A percentile compares a stretch with the other conserved stretches of the same genome.
Conservation (phyloP, 30 jellyfish, hydroid and myxozoan genomes). For the Aurelia coerulea region DNA sequence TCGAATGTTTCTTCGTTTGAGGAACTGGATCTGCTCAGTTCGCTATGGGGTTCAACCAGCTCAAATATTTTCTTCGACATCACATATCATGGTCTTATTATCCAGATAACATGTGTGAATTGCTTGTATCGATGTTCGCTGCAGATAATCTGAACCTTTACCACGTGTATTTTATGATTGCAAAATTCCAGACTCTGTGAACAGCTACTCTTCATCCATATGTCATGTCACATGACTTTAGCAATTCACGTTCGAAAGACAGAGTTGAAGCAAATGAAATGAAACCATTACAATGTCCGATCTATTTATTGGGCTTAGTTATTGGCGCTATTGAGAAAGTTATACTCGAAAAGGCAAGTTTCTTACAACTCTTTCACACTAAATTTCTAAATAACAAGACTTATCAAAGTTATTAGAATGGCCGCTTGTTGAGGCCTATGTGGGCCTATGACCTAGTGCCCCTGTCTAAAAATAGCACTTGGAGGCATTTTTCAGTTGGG, state of each 20-base stretch:
- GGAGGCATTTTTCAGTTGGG: background rate
- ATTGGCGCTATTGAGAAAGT: slow-evolving; percentile 7
- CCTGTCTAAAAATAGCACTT: too few relatives aligned
- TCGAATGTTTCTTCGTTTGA: slow-evolving; percentile 3
- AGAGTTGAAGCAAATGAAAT: background rate
- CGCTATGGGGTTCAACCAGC: slow-evolving; percentile 26
- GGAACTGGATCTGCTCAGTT: slow-evolving; percentile 13
- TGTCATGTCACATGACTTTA: slow-evolving; percentile 2
- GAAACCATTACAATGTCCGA: slow-evolving; percentile 21
- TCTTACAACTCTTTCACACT: slow-evolving; percentile 4
- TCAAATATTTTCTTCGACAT: slow-evolving; percentile 6
- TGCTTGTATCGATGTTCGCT: too few relatives aligned
- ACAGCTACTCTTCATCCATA: background rate
- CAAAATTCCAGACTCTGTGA: background rate
- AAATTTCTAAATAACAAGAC: background rate
- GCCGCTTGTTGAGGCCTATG: too few relatives aligned
- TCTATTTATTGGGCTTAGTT: slow-evolving; percentile 5
- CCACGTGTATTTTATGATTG: background rate
- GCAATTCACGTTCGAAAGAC: slow-evolving; percentile 21
- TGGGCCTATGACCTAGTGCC: too few relatives aligned
- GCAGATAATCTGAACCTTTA: too few relatives aligned
- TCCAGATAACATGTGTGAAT: background rate
- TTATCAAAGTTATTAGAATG: background rate
- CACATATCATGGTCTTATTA: slow-evolving; percentile 16
- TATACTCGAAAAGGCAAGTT: slow-evolving; percentile 10